Conservation (phyloP, 2,888 invertebrate species). For the Ornithoptera alexandrae region DNA sequence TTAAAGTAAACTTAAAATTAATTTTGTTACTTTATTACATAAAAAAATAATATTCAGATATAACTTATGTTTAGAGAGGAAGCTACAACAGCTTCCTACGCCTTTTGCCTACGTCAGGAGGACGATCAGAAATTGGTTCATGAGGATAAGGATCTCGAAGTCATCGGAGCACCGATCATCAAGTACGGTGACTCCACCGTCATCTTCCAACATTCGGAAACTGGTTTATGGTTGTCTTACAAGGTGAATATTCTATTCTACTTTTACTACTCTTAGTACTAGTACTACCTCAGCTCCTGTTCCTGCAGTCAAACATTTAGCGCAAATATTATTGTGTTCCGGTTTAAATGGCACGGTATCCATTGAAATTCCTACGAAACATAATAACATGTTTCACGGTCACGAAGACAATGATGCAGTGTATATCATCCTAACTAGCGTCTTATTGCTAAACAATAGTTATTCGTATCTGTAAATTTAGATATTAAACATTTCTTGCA, state of each 20-base stretch:
- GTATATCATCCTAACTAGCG: too few relatives aligned
- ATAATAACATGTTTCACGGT: too few relatives aligned
- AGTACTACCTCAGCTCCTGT: too few relatives aligned
- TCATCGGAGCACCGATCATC: slow-evolving; percentile 96
- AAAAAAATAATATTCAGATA: too few relatives aligned
- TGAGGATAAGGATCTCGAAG: slow-evolving; percentile 99
- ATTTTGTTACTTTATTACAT: slow-evolving; percentile 4
- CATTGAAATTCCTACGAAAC: too few relatives aligned
- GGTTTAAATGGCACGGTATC: too few relatives aligned
- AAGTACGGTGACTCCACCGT: slow-evolving; percentile 99
- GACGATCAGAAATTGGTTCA: slow-evolving; percentile 94
- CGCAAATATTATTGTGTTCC: too few relatives aligned
- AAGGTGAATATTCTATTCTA: slow-evolving; percentile 81
- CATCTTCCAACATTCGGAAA: slow-evolving; percentile 97
- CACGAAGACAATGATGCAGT: too few relatives aligned
- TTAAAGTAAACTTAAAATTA: neutral
- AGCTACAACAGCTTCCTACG: slow-evolving; percentile 94
- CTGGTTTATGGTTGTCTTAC: slow-evolving; percentile 98
- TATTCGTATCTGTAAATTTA: neutral
- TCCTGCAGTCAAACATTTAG: neutral
- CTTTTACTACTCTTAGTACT: neutral
- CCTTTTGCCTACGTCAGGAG: slow-evolving; percentile 96
- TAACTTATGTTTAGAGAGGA: slow-evolving; percentile 84
- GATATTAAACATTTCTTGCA: slow-evolving; percentile 49
- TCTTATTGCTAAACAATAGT: neutral